These are phyloP conservation scores for Drosophila mimica DNA, from an alignment of 2,888 invertebrate genomes.

Conservation along the genomic window DNA sequence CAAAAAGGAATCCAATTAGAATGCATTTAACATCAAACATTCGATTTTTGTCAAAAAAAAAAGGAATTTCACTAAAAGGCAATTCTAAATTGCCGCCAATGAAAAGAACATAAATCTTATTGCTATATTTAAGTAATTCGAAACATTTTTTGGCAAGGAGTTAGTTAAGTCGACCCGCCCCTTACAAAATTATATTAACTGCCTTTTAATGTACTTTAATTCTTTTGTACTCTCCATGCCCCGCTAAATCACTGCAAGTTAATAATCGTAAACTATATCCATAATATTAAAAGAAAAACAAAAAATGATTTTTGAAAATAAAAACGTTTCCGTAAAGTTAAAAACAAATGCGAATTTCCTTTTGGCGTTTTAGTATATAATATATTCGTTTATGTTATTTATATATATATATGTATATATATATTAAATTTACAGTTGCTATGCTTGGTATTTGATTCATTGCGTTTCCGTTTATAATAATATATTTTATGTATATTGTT, in stretches of 20 bases:
- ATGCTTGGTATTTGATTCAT: slow-evolving; percentile 61
- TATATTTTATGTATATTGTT: slow-evolving; percentile 46
- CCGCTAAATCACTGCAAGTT: slow-evolving; percentile 46
- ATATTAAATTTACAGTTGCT: slow-evolving; percentile 72
- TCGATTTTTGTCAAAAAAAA: background rate
- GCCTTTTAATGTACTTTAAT: slow-evolving; percentile 71
- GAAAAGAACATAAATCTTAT: slow-evolving; percentile 20
- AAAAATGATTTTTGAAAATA: slow-evolving; percentile 41
- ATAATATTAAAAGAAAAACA: slow-evolving; percentile 12
- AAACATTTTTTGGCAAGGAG: slow-evolving; percentile 29
- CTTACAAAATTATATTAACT: slow-evolving; percentile 49
- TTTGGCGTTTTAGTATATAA: slow-evolving; percentile 69
- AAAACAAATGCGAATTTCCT: slow-evolving; percentile 24
- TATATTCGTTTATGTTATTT: slow-evolving; percentile 62
- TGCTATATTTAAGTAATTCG: slow-evolving; percentile 49
- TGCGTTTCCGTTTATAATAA: slow-evolving; percentile 48
- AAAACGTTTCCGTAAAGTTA: slow-evolving; percentile 44
- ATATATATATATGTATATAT: slow-evolving; percentile 45
- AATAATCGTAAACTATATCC: slow-evolving; percentile 34
- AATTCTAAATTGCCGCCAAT: slow-evolving; percentile 59
- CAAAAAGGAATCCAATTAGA: slow-evolving; percentile 70
- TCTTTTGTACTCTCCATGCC: slow-evolving; percentile 44
- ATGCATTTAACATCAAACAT: slow-evolving; percentile 30
- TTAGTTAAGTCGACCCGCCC: slow-evolving; percentile 47
- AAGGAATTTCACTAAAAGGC: slow-evolving; percentile 22